phyloP scores from a whole-genome alignment of 2,113 vertebrate genomes.

The Pteronura brasiliensis region DNA sequence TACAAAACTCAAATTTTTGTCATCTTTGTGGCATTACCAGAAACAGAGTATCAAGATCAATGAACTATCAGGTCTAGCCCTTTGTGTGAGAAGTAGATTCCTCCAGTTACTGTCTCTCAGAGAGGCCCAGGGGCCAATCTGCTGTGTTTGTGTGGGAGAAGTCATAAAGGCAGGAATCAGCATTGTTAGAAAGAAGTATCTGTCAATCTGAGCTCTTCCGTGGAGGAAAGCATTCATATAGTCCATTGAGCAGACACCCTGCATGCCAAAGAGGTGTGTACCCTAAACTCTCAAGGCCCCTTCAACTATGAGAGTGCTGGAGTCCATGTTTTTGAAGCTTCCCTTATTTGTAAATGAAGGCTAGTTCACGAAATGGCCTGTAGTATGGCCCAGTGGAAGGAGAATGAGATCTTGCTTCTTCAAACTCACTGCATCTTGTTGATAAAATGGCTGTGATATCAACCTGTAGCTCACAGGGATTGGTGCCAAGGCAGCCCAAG shows the following conservation, averaged over 20 bases:
- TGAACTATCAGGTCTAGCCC: neutral
- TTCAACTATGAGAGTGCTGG: neutral
- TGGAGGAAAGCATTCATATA: neutral
- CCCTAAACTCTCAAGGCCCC: neutral
- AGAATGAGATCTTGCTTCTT: neutral
- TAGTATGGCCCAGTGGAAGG: neutral
- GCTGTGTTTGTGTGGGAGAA: neutral
- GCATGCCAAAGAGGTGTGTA: neutral
- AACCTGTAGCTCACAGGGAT: neutral
- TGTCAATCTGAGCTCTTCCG: neutral
- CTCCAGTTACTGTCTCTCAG: neutral
- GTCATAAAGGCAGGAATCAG: neutral
- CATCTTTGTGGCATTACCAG: slow-evolving; percentile 10
- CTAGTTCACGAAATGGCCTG: neutral
- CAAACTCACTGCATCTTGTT: neutral
- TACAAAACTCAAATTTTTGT: neutral
- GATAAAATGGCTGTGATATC: neutral
- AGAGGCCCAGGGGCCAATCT: neutral
- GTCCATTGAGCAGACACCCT: neutral
- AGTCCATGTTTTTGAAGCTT: neutral
- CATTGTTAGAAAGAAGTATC: neutral
- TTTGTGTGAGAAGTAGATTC: neutral
- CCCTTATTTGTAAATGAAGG: neutral
- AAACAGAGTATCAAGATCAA: neutral
- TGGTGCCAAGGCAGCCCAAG: neutral